Percentiles rank a stretch among this genome's conserved stretches.
Conservation (phyloP, 2,113 vertebrate species). For the Platycercus adscitus region DNA sequence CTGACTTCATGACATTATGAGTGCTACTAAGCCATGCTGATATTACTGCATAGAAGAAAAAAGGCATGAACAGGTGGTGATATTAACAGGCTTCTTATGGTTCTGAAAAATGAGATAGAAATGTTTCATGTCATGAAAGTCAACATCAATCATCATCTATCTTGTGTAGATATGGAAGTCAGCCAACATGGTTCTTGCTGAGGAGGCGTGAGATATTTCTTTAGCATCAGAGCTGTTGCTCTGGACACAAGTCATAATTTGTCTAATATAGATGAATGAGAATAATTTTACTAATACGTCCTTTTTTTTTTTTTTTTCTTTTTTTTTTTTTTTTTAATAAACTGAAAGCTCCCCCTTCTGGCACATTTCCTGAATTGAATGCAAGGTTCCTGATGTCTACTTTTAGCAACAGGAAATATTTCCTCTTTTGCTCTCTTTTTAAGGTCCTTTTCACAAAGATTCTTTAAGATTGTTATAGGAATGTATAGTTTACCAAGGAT, state of each 20-base stretch:
- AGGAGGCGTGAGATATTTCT: constrained; percentile 49
- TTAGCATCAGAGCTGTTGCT: constrained; percentile 51
- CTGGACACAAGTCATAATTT: constrained; percentile 66
- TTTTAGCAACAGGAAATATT: not conserved
- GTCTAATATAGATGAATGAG: constrained; percentile 47
- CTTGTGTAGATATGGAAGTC: constrained; percentile 53
- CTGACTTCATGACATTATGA: constrained; percentile 1
- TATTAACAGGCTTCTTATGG: constrained; percentile 57
- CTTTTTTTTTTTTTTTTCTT: not conserved
- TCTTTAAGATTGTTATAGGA: not conserved
- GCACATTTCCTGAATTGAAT: constrained; percentile 42
- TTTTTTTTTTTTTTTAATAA: not conserved
- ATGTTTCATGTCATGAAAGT: constrained; percentile 66
- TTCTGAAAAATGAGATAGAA: constrained; percentile 62
- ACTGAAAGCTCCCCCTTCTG: constrained; percentile 58
- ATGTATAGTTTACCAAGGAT: not conserved
- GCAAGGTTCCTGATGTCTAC: not conserved
- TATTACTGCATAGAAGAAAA: not conserved
- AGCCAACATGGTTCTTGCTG: constrained; percentile 36
- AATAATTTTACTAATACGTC: not conserved
- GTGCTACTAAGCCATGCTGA: not conserved
- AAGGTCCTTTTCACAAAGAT: not conserved
- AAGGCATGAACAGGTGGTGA: constrained; percentile 49
- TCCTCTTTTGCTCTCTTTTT: not conserved
- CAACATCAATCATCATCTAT: constrained; percentile 62